Conservation (phyloP, 1,140 invertebrate species). For the Cydia strobilella region DNA sequence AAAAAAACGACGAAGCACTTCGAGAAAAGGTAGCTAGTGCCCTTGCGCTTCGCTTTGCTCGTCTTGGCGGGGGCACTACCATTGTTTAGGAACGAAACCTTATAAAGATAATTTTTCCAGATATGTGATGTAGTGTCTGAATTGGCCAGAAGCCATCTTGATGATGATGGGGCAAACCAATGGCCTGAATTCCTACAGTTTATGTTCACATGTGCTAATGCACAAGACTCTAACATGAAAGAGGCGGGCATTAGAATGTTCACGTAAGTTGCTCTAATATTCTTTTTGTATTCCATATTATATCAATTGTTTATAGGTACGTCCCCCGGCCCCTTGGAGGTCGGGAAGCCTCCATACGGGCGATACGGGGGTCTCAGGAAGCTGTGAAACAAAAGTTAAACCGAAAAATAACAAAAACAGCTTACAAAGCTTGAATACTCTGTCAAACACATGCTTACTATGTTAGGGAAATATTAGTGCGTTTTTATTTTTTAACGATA, state of each 20-base stretch:
- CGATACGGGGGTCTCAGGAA: no score
- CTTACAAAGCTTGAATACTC: no score
- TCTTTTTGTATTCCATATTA: background rate
- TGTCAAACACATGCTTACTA: background rate
- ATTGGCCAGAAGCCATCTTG: conserved; percentile 96
- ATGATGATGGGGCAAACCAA: conserved; percentile 97
- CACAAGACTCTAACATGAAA: conserved; percentile 89
- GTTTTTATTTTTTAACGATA: background rate
- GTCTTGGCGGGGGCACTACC: no score
- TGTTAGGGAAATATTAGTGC: background rate
- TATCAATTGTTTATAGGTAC: no score
- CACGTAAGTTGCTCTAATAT: conserved; percentile 83
- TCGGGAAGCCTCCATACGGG: no score
- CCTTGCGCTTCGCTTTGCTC: no score
- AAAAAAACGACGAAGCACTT: no score
- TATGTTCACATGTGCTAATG: conserved; percentile 96
- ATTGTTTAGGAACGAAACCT: background rate
- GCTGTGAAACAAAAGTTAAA: no score
- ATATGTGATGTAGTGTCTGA: conserved; percentile 96
- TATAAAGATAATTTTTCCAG: conserved; percentile 42
- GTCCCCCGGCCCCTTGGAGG: no score
- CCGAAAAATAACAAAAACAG: no score
- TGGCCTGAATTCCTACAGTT: conserved; percentile 99
- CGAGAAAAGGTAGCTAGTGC: no score
- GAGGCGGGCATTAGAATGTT: conserved; percentile 97